phyloP scores from a whole-genome alignment of 2,797 vertebrate genomes.

The Gallinago solitaria region DNA sequence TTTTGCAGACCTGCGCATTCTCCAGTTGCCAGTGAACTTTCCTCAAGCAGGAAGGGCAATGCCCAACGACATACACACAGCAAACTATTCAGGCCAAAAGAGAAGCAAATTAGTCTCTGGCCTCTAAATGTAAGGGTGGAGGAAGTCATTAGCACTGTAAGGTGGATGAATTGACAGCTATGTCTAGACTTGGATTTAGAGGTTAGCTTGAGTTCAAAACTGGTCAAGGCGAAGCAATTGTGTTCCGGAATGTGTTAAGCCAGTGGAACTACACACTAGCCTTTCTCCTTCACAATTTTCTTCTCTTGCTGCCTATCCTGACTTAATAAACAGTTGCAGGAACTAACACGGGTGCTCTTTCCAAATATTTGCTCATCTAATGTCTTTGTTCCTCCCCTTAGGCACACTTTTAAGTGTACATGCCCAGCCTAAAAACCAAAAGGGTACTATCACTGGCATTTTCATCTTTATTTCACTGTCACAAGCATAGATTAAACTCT shows the following conservation, averaged over 20 bases:
- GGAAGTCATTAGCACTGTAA: constrained; percentile 38
- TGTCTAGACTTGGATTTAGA: constrained; percentile 63
- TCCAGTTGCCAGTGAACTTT: background rate
- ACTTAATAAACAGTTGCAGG: background rate
- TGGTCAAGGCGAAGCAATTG: background rate
- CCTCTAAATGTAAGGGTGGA: background rate
- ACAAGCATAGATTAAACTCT: background rate
- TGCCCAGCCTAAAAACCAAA: background rate
- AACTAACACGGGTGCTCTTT: background rate
- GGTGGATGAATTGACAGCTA: background rate
- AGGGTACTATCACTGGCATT: background rate
- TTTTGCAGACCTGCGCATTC: background rate
- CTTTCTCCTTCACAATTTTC: background rate
- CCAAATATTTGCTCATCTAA: background rate
- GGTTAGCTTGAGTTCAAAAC: constrained; percentile 51
- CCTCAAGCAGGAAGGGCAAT: background rate
- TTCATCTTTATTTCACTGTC: background rate
- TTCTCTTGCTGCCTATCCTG: background rate
- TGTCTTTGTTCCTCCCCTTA: background rate
- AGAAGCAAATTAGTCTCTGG: background rate
- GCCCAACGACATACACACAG: background rate
- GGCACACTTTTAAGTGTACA: background rate
- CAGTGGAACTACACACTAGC: background rate
- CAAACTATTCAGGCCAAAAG: background rate
- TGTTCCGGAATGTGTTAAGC: constrained; percentile 14